Conservation (phyloP, 2,113 vertebrate species). For the Sinocyclocheilus anshuiensis region DNA sequence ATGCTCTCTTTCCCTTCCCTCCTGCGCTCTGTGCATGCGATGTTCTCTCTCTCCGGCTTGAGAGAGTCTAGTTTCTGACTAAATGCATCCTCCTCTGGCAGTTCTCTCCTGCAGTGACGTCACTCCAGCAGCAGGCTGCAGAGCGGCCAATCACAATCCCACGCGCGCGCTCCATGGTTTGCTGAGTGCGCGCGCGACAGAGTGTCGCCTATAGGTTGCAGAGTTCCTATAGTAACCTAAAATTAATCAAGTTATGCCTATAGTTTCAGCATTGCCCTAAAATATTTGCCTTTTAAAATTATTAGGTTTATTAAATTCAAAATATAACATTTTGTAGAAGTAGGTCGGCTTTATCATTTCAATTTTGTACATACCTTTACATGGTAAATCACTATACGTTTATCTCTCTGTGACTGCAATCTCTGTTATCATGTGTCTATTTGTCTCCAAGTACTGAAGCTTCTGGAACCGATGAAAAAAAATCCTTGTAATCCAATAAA, state of each 20-base stretch:
- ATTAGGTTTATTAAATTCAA: not conserved
- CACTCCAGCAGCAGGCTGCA: conserved; percentile 77
- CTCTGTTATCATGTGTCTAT: not conserved
- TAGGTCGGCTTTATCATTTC: not conserved
- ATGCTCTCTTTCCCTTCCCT: conserved; percentile 2
- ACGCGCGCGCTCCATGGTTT: not conserved
- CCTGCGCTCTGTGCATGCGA: conserved; percentile 32
- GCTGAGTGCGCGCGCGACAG: not conserved
- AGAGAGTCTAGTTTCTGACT: conserved; percentile 72
- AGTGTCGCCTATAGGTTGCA: conserved; percentile 24
- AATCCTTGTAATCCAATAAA: not conserved
- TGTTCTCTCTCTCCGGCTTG: conserved; percentile 63
- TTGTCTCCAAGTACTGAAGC: not conserved
- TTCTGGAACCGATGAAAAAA: not conserved
- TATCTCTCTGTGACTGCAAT: not conserved
- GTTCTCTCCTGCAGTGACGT: conserved; percentile 85
- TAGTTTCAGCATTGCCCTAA: not conserved
- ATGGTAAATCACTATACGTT: not conserved
- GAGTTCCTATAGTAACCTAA: conserved; percentile 24
- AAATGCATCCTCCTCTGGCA: conserved; percentile 78
- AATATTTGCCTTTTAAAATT: not conserved
- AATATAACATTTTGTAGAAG: not conserved
- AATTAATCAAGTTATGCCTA: not conserved
- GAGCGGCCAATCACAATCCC: conserved; percentile 66
- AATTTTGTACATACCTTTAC: not conserved